These are phyloP conservation scores for Drosophila serrata DNA, from an alignment of 1,140 invertebrate genomes.

Conservation along the genomic window DNA sequence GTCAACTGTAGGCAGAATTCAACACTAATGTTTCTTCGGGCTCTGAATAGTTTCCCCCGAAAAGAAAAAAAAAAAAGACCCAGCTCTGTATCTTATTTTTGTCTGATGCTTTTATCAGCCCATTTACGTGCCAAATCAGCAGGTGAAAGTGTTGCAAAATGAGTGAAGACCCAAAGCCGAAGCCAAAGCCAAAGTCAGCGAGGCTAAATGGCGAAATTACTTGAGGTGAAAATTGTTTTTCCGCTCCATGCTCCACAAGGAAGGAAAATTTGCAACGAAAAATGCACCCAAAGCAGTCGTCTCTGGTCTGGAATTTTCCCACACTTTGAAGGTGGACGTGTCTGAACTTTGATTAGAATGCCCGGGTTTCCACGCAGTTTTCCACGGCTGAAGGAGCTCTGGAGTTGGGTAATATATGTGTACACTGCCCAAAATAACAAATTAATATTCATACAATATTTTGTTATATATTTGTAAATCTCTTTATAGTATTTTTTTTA, in stretches of 20 bases:
- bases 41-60: constrained; percentile 59
- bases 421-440: constrained; percentile 15
- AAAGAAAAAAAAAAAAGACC: constrained; percentile 42
- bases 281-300: constrained; percentile 15
- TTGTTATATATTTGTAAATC: background rate
- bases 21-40: constrained; percentile 37
- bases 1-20: constrained; percentile 64
- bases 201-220: constrained; percentile 39
- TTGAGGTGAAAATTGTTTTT: constrained; percentile 70
- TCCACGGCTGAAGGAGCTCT: constrained; percentile 23
- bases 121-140: constrained; percentile 79
- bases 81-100: constrained; percentile 37
- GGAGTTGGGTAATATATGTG: constrained; percentile 52
- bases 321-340: constrained; percentile 63
- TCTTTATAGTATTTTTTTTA: background rate
- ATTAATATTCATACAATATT: background rate
- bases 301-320: constrained; percentile 55
- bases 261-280: constrained; percentile 42
- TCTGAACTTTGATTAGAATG: constrained; percentile 58
- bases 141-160: constrained; percentile 82
- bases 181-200: constrained; percentile 8
- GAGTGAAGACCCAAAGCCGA: constrained; percentile 23
- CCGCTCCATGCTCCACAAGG: constrained; percentile 28
- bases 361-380: constrained; percentile 14
- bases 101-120: constrained; percentile 61